Percentiles rank a stretch among this genome's conserved stretches.
phyloP scores from a whole-genome alignment of 1,140 invertebrate genomes.

The Monomorium pharaonis region DNA sequence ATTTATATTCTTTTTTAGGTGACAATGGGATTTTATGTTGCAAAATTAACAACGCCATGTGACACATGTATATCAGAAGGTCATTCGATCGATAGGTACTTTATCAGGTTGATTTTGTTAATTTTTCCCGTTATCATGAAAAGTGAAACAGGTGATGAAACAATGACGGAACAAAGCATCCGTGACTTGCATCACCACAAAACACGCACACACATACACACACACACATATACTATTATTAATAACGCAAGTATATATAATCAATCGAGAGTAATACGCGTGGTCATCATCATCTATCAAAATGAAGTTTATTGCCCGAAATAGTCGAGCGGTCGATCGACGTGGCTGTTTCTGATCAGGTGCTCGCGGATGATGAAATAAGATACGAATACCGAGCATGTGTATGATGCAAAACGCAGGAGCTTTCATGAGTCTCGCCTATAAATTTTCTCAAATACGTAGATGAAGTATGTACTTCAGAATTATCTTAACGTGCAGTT shows the following conservation, averaged over 20 bases:
- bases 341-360: background rate
- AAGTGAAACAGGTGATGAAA: conserved; percentile 63
- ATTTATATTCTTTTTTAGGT: background rate
- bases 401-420: background rate
- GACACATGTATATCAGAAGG: background rate
- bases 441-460: background rate
- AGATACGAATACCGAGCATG: background rate
- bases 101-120: conserved; percentile 1
- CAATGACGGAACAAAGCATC: background rate
- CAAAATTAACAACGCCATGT: conserved; percentile 2
- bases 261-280: background rate
- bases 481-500: background rate
- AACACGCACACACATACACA: background rate
- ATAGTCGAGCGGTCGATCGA: background rate
- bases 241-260: conserved; percentile 10
- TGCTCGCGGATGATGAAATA: conserved; percentile 24
- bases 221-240: background rate
- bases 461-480: background rate
- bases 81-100: background rate
- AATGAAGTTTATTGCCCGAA: conserved; percentile 39
- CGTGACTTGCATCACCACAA: conserved; percentile 60
- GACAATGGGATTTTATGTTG: background rate
- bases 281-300: background rate
- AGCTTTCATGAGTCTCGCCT: background rate
- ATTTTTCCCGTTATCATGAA: conserved; percentile 36